Evolutionary conservation across 2,797 vertebrate genomes (phyloP), one percentile per base, ranked within the genome.

Genomic region (Sus cebifrons): DNA sequence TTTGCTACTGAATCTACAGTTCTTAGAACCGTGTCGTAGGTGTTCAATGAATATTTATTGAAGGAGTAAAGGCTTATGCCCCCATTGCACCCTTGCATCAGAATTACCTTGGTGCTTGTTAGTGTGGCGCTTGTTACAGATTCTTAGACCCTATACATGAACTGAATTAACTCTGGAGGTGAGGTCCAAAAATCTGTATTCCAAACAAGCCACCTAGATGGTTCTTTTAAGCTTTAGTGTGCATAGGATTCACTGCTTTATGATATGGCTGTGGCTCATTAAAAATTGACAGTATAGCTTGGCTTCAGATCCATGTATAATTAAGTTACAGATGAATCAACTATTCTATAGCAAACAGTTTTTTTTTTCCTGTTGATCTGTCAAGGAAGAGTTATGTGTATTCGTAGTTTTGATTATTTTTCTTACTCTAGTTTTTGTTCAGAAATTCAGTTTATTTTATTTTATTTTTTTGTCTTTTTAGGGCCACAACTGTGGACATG

Each of bases 341-440:
- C 32, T 21, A 7, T 90, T 83, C 16, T 79, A 13, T 54, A 79
- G 64, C n/a, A 85, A 67, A 36, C 29, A 49, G 12, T 21, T 25
- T 71, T 68, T 70, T 70, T 44, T 29, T 18, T 9, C 79, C 27
- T 40, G 44, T 73, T 93, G 18, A 60, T 60, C 60, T 88, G 27
- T 84, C 64, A 68, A 71, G 67, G 62, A 78, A 90, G 56, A 64
- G 17, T 81, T 95, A 15, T 67, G 23, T 88, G 4, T 94, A 40
- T 90, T 44, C 90, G 56, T 83, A 75, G 44, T 74, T 96, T n/a
- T 84, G 68, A 68, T 90, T 95, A 73, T 73, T 95, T 77, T 93
- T 60, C 58, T 84, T 93, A 52, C n/a, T 93, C 2, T 79, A 52
- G 11, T 85, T 87, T 81, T 87, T 93, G 27, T 87, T 36, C 40